phyloP scores from a whole-genome alignment of 2,113 vertebrate genomes.

The Caranx melampygus region DNA sequence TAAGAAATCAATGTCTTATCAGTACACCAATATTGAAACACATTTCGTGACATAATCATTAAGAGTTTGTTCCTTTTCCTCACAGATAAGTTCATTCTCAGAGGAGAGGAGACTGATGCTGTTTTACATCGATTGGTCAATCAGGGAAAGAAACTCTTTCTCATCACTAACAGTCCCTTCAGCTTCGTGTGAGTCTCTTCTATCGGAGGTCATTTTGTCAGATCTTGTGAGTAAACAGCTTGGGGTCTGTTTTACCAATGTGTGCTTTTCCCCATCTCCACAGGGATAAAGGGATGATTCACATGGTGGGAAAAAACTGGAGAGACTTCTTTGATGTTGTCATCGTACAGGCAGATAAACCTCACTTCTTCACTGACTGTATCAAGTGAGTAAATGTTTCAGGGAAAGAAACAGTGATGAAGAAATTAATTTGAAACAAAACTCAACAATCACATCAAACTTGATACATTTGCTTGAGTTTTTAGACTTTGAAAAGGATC shows the following conservation, averaged over 20 bases:
- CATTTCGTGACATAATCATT: not conserved
- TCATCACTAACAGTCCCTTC: slow-evolving; percentile 91
- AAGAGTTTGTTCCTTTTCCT: not conserved
- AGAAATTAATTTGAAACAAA: not conserved
- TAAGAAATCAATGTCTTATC: slow-evolving; percentile 64
- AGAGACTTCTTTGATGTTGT: slow-evolving; percentile 88
- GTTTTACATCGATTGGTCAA: slow-evolving; percentile 85
- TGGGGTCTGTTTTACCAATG: not conserved
- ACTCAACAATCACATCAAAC: too few relatives aligned
- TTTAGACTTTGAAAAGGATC: not conserved
- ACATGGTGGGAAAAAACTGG: slow-evolving; percentile 90
- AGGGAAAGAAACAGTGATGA: not conserved
- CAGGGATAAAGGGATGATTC: slow-evolving; percentile 89
- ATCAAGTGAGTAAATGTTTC: slow-evolving; percentile 83
- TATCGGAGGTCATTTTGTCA: slow-evolving; percentile 1
- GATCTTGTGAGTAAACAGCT: not conserved
- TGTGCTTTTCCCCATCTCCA: not conserved
- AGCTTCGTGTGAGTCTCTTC: slow-evolving; percentile 88
- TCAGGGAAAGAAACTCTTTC: slow-evolving; percentile 87
- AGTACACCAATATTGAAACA: not conserved
- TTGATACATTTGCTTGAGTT: not conserved
- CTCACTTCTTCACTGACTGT: slow-evolving; percentile 90
- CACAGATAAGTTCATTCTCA: slow-evolving; percentile 87
- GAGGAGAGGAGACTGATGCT: slow-evolving; percentile 86
- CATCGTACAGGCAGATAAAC: slow-evolving; percentile 90